phyloP scores from a whole-genome alignment of 2,797 vertebrate genomes.

The Picus viridis region DNA sequence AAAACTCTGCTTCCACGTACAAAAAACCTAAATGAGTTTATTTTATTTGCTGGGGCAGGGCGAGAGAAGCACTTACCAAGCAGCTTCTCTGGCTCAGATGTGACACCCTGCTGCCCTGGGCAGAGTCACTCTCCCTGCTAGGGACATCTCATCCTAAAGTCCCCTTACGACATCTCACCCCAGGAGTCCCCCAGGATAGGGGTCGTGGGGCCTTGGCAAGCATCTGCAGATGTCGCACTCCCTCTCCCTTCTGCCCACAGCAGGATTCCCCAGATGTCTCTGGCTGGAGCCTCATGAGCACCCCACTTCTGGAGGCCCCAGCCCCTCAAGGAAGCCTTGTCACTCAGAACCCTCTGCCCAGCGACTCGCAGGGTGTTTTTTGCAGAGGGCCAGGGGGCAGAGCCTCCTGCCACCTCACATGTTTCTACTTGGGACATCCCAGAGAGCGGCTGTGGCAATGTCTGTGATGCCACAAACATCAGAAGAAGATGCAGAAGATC shows the following conservation, averaged over 20 bases:
- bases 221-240: fast-evolving
- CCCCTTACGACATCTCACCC: fast-evolving
- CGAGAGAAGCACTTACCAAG: neutral
- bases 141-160: fast-evolving
- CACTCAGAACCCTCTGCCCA: fast-evolving
- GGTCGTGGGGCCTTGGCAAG: fast-evolving
- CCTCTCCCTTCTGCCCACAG: neutral
- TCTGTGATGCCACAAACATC: neutral
- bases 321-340: fast-evolving
- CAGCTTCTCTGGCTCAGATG: neutral
- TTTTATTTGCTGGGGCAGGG: conserved; percentile 19
- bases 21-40: conserved; percentile 15
- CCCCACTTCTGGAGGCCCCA: neutral
- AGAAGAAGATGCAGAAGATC: neutral
- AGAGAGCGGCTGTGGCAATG: neutral
- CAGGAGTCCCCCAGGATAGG: fast-evolving
- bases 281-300: neutral
- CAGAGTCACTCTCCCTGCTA: neutral
- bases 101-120: neutral
- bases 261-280: neutral
- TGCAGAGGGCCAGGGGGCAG: neutral
- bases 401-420: neutral
- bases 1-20: neutral
- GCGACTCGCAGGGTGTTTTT: neutral
- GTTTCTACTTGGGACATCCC: neutral